Evolutionary conservation across 2,797 vertebrate species (phyloP), one percentile per base, ranked within the genome.

Genomic region (Numenius phaeopus): DNA sequence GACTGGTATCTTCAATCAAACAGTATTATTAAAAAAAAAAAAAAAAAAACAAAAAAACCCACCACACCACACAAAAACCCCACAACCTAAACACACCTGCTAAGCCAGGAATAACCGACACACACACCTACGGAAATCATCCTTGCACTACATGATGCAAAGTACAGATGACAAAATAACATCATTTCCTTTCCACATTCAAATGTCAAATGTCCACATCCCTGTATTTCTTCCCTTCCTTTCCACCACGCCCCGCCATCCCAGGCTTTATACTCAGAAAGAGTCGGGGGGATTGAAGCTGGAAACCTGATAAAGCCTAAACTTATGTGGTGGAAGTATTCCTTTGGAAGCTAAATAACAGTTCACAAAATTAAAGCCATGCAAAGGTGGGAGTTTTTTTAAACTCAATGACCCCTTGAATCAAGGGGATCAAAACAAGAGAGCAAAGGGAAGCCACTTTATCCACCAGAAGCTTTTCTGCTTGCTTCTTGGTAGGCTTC

Each of bases 241-340:
- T 62, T 57, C 42, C 6, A 15, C 40, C 44, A 64, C 4, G 2
- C 8, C 17, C 3, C 1, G 4, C 11, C 8, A 3, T 11, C 21
- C 13, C 7, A 23, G 55, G n/a, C 26, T 55, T 55, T 46, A 55
- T 11, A 8, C 15, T 69, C 24, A 57, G 50, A 55, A 87, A 82
- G 13, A 64, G 9, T 6, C 4, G 9, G 19, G 6, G 5, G 29
- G 10, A 39, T 66, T 84, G 42, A 66, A 85, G 19, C 12, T 78
- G 13, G 17, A 76, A 94, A 67, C 7, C 17, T 67, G 26, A 73
- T 37, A 75, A 87, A 64, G 12, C 27, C 30, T 42, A 19, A 78
- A 73, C 0, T 9, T 20, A 16, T 1, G 8, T 44, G 5, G 42
- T 70, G 13, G 34, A 71, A 90, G 12, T 18, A 66, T 58, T 67